These are phyloP conservation scores for Formicarius rufipectus DNA, from an alignment of 2,113 vertebrate genomes.

Conservation along the genomic window DNA sequence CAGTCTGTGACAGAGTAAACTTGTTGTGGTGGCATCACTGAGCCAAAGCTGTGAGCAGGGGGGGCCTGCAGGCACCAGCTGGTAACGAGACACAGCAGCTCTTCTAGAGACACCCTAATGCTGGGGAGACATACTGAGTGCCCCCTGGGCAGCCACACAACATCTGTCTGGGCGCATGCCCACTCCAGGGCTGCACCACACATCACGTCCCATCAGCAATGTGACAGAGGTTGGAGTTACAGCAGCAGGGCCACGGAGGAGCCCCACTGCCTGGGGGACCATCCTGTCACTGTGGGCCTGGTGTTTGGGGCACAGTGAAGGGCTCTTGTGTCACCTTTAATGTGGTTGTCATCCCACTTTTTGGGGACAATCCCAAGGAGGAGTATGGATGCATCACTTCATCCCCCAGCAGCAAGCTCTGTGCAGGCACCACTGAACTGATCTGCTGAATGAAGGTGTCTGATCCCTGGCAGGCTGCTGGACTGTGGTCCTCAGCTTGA, in stretches of 20 bases:
- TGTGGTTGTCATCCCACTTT: not conserved
- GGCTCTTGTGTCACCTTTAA: not conserved
- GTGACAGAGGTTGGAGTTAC: not conserved
- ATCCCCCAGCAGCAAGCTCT: not conserved
- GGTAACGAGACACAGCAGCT: fast-evolving
- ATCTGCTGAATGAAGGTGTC: not conserved
- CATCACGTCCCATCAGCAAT: fast-evolving
- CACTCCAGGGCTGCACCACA: not conserved
- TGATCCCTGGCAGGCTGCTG: not conserved
- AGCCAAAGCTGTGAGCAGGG: not conserved
- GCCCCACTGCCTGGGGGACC: fast-evolving
- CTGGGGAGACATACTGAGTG: not conserved
- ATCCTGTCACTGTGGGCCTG: not conserved
- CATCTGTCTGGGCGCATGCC: not conserved
- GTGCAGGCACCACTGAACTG: not conserved
- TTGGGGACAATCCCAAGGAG: not conserved
- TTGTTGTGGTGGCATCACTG: fast-evolving
- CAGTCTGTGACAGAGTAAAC: not conserved
- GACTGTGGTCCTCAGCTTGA: not conserved
- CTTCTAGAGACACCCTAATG: not conserved
- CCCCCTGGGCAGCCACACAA: not conserved
- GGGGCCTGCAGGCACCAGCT: not conserved
- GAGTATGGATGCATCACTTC: not conserved
- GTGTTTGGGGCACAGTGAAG: fast-evolving
- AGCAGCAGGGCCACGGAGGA: not conserved